phyloP scores from a whole-genome alignment of 2,113 vertebrate species.

The Ranitomeya imitator region DNA sequence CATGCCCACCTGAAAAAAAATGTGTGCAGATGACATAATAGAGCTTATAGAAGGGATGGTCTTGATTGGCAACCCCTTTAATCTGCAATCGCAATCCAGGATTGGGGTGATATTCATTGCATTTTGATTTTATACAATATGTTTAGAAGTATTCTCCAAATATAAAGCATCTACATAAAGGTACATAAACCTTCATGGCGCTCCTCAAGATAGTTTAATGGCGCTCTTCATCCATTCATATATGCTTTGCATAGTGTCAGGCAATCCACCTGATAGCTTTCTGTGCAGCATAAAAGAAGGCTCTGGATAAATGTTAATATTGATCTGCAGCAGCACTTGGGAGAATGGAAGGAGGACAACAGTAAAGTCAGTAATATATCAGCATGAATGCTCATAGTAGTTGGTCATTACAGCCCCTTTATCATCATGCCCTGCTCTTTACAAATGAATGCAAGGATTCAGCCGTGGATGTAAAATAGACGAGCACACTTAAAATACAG shows the following conservation, averaged over 20 bases:
- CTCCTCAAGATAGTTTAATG: neutral
- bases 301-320: constrained; percentile 61
- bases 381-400: constrained; percentile 51
- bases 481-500: too few relatives aligned
- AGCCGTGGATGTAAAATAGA: constrained; percentile 12
- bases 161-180: neutral
- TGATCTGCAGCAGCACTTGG: constrained; percentile 68
- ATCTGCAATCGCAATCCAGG: neutral
- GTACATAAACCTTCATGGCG: neutral
- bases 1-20: too few relatives aligned
- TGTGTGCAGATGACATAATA: too few relatives aligned
- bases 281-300: neutral
- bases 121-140: neutral
- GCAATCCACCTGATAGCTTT: constrained; percentile 8
- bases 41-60: too few relatives aligned
- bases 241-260: neutral
- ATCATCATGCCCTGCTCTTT: constrained; percentile 50
- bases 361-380: constrained; percentile 65
- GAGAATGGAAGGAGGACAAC: constrained; percentile 68
- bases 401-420: constrained; percentile 39
- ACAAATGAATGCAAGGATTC: constrained; percentile 39
- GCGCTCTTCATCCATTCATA: neutral
- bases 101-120: neutral
- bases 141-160: neutral
- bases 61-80: too few relatives aligned